These are phyloP conservation scores for Hipparchia sbordonii DNA, from an alignment of 2,888 invertebrate species.

Conservation along the genomic window DNA sequence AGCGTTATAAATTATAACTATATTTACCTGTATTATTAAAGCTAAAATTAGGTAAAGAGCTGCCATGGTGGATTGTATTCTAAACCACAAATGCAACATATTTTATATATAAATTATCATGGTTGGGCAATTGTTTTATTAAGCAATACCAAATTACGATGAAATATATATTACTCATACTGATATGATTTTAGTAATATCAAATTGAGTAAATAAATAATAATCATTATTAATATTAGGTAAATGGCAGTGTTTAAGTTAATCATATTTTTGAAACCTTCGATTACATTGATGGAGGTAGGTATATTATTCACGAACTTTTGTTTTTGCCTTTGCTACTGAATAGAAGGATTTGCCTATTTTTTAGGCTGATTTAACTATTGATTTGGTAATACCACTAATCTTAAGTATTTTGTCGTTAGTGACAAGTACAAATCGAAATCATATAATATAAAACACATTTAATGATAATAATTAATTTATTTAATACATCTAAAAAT, in stretches of 20 bases:
- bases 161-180: conserved; percentile 43
- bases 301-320: background rate
- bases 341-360: too few species aligned
- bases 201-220: background rate
- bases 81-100: conserved; percentile 37
- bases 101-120: conserved; percentile 62
- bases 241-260: conserved; percentile 5
- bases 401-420: too few species aligned
- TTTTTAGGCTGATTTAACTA: too few species aligned
- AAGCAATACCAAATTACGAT: conserved; percentile 30
- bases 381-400: too few species aligned
- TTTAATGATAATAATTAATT: background rate
- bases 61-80: conserved; percentile 58
- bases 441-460: too few species aligned
- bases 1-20: conserved; percentile 6
- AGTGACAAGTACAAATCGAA: too few species aligned
- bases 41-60: conserved; percentile 61
- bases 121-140: conserved; percentile 31
- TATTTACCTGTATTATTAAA: conserved; percentile 66
- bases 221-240: background rate
- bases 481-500: background rate
- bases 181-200: conserved; percentile 45
- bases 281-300: background rate
- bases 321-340: background rate
- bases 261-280: background rate